Base-by-base conservation (phyloP, 2,113 vertebrate species). In the Colossoma macropomum region DNA sequence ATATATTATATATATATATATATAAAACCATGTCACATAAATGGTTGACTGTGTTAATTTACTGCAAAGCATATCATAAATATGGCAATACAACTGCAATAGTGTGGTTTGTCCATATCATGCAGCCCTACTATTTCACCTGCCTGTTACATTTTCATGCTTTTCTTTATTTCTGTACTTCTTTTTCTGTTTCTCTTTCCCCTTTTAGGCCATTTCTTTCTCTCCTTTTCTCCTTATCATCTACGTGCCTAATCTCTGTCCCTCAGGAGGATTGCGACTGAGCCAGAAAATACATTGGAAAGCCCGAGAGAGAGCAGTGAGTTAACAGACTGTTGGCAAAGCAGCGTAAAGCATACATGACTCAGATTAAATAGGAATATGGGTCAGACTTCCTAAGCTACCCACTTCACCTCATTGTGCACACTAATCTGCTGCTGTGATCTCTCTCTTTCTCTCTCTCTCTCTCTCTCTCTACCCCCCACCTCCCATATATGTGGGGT, bases 311-410 rank as follows among this genome's bases (percentile, higher is more conserved):
- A 41, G 32, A 38, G 32, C 30, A 34, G 30, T 11, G 34, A n/a
- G 48, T 28, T 25, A 34, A 75, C 17, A 23, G 19, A 48, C 60
- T 76, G 25, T 77, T 68, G 38, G 17, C 56, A 63, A 60, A 66
- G 45, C 74, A 52, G 52, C 54, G 45, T 28, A 75, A 69, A 80
- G 59, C 78, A 76, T 81, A 71, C 23, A 86, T 45, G 48, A 77
- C 74, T 77, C 32, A 71, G 84, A 85, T 85, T 81, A 81, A 77
- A 77, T 52, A 9, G 8, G 41, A 77, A 85, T 81, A 81, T 85
- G 81, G 84, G 84, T 85, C 84, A 85, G 79, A 81, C 72, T 71
- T 45, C 28, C 56, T 81, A 71, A 81, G 23, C 73, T 81, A 48
- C 60, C 77, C 77, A 80, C 70, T 84, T 84, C 83, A 70, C 71